A percentile compares a stretch with the other conserved stretches of the same genome.
These are phyloP conservation scores for Plutomurus gul DNA, from an alignment of 1,140 invertebrate genomes.

Conservation along the genomic window DNA sequence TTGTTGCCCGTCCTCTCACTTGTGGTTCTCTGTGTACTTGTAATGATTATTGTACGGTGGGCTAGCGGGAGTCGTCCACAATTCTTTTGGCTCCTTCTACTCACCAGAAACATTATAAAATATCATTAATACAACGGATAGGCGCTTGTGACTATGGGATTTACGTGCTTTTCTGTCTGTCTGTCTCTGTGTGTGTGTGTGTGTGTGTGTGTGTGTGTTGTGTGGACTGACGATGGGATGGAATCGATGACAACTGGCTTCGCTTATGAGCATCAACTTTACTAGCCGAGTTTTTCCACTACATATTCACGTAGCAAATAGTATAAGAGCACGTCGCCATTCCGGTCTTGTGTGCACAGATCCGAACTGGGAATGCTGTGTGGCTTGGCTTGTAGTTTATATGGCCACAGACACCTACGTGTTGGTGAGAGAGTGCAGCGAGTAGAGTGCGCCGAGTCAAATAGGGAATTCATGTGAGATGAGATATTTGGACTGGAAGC, in stretches of 20 bases:
- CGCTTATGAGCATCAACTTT: background rate
- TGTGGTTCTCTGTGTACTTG: background rate
- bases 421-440: background rate
- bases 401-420: too few species aligned
- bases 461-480: background rate
- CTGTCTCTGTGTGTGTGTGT: background rate
- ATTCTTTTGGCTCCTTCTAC: background rate
- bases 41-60: background rate
- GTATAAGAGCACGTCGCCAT: too few species aligned
- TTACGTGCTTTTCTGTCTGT: background rate
- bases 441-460: too few species aligned
- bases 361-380: too few species aligned
- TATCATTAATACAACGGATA: too few species aligned
- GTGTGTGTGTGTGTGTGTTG: background rate
- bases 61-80: background rate
- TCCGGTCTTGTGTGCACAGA: too few species aligned
- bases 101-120: too few species aligned
- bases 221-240: background rate
- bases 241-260: background rate
- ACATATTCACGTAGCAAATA: too few species aligned
- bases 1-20: background rate
- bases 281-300: background rate
- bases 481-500: too few species aligned
- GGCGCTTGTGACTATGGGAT: too few species aligned
- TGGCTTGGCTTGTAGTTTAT: too few species aligned